A percentile compares a stretch with the other conserved stretches of the same genome.
Evolutionary conservation across 2,797 vertebrate genomes (phyloP).

Genomic region (Huso huso): DNA sequence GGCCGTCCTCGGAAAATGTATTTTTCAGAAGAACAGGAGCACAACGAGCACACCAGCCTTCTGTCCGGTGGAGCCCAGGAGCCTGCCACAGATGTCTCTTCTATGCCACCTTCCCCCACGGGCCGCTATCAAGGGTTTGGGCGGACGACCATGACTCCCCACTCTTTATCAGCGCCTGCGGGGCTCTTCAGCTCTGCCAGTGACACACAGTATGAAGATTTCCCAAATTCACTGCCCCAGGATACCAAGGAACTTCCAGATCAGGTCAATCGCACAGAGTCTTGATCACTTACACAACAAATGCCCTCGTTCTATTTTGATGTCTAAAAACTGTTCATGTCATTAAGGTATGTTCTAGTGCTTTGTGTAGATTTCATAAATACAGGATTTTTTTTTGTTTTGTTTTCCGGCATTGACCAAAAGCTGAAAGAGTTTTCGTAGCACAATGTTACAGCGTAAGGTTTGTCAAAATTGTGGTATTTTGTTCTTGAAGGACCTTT

Average conservation of each 20-base stretch:
- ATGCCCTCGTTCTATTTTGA: no score
- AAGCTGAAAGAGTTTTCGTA: constrained; percentile 14
- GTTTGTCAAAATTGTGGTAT: no score
- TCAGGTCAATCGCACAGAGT: constrained; percentile 42
- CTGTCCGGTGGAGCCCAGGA: constrained; percentile 82
- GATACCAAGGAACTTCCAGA: constrained; percentile 47
- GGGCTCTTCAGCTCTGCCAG: constrained; percentile 34
- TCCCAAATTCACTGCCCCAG: constrained; percentile 33
- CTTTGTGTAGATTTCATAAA: no score
- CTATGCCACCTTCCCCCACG: constrained; percentile 60
- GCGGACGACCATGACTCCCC: constrained; percentile 64
- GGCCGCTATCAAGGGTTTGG: constrained; percentile 73
- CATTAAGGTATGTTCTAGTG: no score
- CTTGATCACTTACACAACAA: no score
- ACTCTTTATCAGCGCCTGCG: constrained; percentile 38
- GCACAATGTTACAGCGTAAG: constrained; percentile 11
- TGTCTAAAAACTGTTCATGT: no score
- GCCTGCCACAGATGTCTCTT: constrained; percentile 62
- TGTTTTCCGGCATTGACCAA: constrained; percentile 15
- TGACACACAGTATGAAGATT: constrained; percentile 44
- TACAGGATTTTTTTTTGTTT: background rate
- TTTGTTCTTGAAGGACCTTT: background rate
- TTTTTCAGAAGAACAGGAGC: constrained; percentile 71
- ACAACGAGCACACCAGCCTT: constrained; percentile 85
- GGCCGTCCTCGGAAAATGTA: constrained; percentile 82